Base-by-base conservation (phyloP, 1,140 invertebrate species). In the Fragariocoptes setiger region DNA sequence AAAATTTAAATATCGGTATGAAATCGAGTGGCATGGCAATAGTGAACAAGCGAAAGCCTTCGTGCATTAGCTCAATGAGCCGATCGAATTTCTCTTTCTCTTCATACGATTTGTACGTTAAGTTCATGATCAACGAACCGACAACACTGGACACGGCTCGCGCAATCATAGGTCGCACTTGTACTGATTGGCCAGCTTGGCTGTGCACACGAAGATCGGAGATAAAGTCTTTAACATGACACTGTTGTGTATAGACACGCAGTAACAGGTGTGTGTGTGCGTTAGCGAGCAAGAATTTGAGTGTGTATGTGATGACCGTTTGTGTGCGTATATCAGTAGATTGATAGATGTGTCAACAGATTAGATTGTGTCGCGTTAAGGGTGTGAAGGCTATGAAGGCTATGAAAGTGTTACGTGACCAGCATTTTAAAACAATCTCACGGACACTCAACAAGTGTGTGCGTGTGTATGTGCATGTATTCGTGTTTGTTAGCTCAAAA, bases 101-200 rank as follows among this genome's bases (percentile, higher is more conserved):
- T 4, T 42, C 35, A 0, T 38, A 38, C 45, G 71, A 65, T 35
- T 68, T 65, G 54, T 83, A 88, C 4, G 77, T 62, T 0, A 77
- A 68, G 15, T 74, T 74, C 77, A 88, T 86, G 45, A 80, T 66
- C 21, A 88, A 68, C 19, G 71, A 72, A 54, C 79, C 83, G 43
- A 90, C 83, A 0, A 88, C 76, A 55, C 88, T 90, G 51, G 73
- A 76, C 40, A 85, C 71, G 2, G 74, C 69, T 43, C 74, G 65
- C n/a, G 71, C 70, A 15, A 85, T 60, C 2, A 68, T 57, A 0
- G 69, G 66, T 3, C 72, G 72, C 15, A 76, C 54, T 49, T 76
- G 69, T 3, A 69, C 65, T 1, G 75, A 64, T 12, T 61, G 58
- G 0, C 68, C 68, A 35, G 66, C 62, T 31, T 61, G 58, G n/a